Evolutionary conservation across 2,888 invertebrate species (phyloP).

Genomic region (Chelonus formosanus): DNA sequence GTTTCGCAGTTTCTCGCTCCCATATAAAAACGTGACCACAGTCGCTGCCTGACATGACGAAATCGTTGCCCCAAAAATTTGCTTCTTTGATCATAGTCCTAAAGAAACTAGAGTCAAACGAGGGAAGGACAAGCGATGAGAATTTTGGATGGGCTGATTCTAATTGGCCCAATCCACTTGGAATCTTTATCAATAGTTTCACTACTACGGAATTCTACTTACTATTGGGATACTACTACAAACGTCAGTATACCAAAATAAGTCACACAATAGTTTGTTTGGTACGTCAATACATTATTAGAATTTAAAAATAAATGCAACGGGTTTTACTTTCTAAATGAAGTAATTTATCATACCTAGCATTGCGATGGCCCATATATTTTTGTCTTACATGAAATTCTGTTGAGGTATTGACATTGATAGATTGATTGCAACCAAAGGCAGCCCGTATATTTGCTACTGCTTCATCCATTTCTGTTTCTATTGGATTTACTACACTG

Average conservation of each 20-base stretch:
- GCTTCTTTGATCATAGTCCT: slow-evolving; percentile 88
- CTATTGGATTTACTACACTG: slow-evolving; percentile 58
- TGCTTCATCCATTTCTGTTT: slow-evolving; percentile 59
- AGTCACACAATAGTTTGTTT: too few species aligned
- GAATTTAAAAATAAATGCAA: too few species aligned
- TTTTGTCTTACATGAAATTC: slow-evolving; percentile 72
- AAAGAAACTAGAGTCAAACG: slow-evolving; percentile 65
- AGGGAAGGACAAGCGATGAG: slow-evolving; percentile 57
- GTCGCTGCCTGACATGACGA: slow-evolving; percentile 87
- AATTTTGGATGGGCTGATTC: slow-evolving; percentile 55
- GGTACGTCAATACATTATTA: too few species aligned
- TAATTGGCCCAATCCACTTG: slow-evolving; percentile 61
- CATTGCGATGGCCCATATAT: slow-evolving; percentile 82
- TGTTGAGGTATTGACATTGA: slow-evolving; percentile 52
- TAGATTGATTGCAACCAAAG: slow-evolving; percentile 48
- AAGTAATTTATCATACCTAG: slow-evolving; percentile 66
- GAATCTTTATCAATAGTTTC: slow-evolving; percentile 56
- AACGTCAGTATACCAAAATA: too few species aligned
- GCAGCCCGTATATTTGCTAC: slow-evolving; percentile 52
- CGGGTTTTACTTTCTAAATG: too few species aligned
- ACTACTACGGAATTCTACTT: background rate
- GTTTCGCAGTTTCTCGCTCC: slow-evolving; percentile 75
- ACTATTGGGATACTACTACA: slow-evolving; percentile 1
- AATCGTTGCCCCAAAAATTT: slow-evolving; percentile 83
- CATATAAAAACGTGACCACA: slow-evolving; percentile 88